Conservation (phyloP, 1,140 invertebrate genomes). For the Drosophila kurseongensis region DNA sequence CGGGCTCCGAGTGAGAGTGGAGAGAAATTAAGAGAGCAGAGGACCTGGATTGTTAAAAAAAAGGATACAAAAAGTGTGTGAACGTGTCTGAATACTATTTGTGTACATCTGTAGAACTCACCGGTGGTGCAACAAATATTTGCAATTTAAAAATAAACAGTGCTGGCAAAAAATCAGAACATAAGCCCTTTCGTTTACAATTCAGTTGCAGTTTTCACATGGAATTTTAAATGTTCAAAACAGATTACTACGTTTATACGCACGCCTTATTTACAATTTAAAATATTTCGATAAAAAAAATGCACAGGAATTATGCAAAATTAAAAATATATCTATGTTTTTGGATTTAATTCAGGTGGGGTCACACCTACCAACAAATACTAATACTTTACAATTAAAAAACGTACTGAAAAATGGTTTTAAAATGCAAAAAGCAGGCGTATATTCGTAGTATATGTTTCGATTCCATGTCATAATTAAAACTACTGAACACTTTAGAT, state of each 20-base stretch:
- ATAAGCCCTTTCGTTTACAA: background rate
- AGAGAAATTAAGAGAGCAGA: slow-evolving; percentile 13
- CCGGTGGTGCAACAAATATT: slow-evolving; percentile 4
- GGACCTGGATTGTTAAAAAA: slow-evolving; percentile 1
- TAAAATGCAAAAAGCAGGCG: too few relatives aligned
- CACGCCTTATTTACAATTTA: too few relatives aligned
- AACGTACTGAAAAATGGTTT: too few relatives aligned
- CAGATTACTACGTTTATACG: too few relatives aligned
- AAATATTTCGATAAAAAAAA: too few relatives aligned
- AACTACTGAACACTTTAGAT: slow-evolving; percentile 4
- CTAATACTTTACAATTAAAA: too few relatives aligned
- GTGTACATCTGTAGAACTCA: slow-evolving; percentile 22
- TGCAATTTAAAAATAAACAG: background rate
- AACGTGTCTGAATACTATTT: slow-evolving; percentile 3
- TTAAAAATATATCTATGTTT: background rate
- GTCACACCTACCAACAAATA: too few relatives aligned
- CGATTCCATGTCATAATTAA: background rate
- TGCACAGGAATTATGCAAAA: too few relatives aligned
- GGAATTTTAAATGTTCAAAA: background rate
- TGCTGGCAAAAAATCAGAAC: slow-evolving; percentile 6
- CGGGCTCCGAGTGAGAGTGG: background rate
- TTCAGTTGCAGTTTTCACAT: background rate
- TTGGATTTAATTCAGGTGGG: too few relatives aligned
- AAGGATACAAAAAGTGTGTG: background rate
- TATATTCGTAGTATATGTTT: too few relatives aligned